Conservation (phyloP, 2,888 invertebrate genomes). For the Colletes collaris region DNA sequence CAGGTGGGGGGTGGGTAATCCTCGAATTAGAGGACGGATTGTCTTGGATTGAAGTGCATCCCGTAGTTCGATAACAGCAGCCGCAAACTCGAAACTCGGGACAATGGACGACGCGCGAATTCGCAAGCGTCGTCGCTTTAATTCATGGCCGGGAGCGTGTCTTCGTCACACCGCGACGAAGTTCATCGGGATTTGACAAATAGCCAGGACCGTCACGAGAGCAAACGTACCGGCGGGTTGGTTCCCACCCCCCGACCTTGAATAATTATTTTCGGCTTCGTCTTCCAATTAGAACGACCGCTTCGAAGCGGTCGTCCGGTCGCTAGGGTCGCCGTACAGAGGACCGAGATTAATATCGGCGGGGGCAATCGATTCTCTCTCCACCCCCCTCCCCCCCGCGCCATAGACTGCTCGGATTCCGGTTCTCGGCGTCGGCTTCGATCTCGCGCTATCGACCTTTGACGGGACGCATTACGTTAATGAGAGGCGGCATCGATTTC, state of each 20-base stretch:
- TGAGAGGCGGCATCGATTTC: constrained; percentile 41
- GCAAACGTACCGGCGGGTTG: neutral
- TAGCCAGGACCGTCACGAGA: neutral
- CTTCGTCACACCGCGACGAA: constrained; percentile 8
- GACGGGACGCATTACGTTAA: constrained; percentile 39
- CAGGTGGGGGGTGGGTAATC: no score
- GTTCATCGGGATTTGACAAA: no score
- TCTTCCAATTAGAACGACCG: constrained; percentile 66
- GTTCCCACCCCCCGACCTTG: constrained; percentile 49
- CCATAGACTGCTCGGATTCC: constrained; percentile 16
- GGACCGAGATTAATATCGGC: constrained; percentile 62
- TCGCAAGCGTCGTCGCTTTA: constrained; percentile 31
- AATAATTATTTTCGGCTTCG: constrained; percentile 64
- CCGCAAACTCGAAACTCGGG: constrained; percentile 60
- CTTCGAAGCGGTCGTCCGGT: constrained; percentile 63
- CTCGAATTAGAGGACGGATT: constrained; percentile 24
- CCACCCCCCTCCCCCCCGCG: constrained; percentile 35
- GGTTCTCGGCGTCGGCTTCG: constrained; percentile 21
- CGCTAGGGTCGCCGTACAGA: constrained; percentile 20
- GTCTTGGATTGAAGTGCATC: constrained; percentile 25
- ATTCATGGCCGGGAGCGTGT: constrained; percentile 33
- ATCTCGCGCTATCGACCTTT: constrained; percentile 20
- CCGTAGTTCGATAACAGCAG: constrained; percentile 42
- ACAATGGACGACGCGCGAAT: constrained; percentile 52
- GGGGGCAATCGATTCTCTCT: constrained; percentile 53